phyloP scores from a whole-genome alignment of 2,797 vertebrate genomes.

The Anguilla anguilla region DNA sequence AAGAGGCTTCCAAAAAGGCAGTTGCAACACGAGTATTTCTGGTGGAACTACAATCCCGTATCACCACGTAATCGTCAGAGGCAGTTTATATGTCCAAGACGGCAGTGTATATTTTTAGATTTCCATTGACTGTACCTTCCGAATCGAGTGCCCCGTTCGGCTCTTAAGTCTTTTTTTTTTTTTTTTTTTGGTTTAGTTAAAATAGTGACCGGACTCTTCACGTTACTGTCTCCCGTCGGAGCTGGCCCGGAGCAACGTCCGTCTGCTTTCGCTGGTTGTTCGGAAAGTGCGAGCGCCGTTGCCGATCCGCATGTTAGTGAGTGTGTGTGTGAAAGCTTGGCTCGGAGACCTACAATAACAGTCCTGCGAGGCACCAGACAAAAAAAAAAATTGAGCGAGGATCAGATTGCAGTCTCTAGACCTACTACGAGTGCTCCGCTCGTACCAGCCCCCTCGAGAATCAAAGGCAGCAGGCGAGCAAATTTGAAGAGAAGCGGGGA shows the following conservation, averaged over 20 bases:
- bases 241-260: slow-evolving; percentile 56
- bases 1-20: slow-evolving; percentile 25
- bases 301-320: slow-evolving; percentile 39
- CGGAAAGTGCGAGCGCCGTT: slow-evolving; percentile 52
- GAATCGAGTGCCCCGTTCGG: neutral
- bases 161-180: neutral
- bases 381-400: slow-evolving; percentile 46
- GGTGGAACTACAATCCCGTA: slow-evolving; percentile 52
- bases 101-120: slow-evolving; percentile 18
- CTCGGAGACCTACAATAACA: slow-evolving; percentile 49
- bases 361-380: slow-evolving; percentile 35
- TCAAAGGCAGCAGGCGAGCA: slow-evolving; percentile 46
- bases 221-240: slow-evolving; percentile 33
- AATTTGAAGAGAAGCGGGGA: slow-evolving; percentile 33
- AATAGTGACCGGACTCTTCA: neutral
- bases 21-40: slow-evolving; percentile 31
- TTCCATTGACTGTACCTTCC: slow-evolving; percentile 6
- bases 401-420: slow-evolving; percentile 63
- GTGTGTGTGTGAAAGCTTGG: slow-evolving; percentile 55
- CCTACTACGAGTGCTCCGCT: slow-evolving; percentile 56
- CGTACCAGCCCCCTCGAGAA: slow-evolving; percentile 59
- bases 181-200: neutral
- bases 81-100: slow-evolving; percentile 50
- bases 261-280: slow-evolving; percentile 53
- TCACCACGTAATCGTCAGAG: slow-evolving; percentile 45